Conservation (phyloP, 1,140 invertebrate genomes). For the Solenopsis fugax region DNA sequence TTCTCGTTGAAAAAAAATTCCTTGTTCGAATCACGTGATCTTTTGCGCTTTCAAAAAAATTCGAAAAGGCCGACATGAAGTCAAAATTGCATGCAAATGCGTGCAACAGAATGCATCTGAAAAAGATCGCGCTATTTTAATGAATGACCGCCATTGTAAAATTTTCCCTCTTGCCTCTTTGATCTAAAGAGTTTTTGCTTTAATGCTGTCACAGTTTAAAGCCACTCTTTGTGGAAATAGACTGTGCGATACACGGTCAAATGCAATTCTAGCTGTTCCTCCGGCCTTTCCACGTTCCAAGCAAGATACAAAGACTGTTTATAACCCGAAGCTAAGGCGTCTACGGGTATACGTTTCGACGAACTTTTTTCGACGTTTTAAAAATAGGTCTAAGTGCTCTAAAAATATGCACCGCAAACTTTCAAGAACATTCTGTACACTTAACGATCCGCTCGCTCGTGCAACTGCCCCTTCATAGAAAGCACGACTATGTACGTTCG, state of each 20-base stretch:
- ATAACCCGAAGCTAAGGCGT: background rate
- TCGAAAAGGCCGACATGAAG: background rate
- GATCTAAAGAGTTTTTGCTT: background rate
- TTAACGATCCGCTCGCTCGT: background rate
- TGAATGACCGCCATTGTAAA: background rate
- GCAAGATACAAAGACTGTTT: conserved; percentile 16
- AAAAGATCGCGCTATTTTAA: conserved; percentile 23
- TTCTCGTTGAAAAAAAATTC: background rate
- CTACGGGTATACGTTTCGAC: background rate
- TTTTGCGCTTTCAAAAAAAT: background rate
- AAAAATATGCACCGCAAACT: conserved; percentile 11
- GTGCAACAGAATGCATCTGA: background rate
- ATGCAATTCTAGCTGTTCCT: conserved; percentile 2
- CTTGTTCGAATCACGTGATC: background rate
- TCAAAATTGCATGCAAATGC: conserved; percentile 8
- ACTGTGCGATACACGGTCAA: background rate
- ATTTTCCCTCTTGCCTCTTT: conserved; percentile 2
- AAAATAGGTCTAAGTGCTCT: background rate
- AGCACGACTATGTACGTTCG: background rate
- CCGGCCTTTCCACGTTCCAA: background rate
- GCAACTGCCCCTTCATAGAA: background rate
- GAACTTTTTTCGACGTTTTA: background rate
- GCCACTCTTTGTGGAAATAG: background rate
- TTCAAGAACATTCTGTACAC: conserved; percentile 12
- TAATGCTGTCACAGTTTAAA: conserved; percentile 20